These are phyloP conservation scores for Nesospiza acunhae DNA, from an alignment of 2,113 vertebrate genomes.

Conservation along the genomic window DNA sequence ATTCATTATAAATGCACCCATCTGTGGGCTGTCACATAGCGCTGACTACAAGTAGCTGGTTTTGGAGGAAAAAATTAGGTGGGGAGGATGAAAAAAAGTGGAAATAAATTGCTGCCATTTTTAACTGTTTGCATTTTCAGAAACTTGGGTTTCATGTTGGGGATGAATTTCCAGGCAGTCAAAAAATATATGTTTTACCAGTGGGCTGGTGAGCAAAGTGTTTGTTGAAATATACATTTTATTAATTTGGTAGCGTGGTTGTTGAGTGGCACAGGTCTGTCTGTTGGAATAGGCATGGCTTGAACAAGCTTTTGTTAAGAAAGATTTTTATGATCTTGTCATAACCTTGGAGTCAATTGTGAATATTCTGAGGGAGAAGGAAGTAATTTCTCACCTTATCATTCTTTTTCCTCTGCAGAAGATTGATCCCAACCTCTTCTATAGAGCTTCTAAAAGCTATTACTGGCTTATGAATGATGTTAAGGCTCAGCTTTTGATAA, in stretches of 20 bases:
- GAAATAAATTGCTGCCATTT: background rate
- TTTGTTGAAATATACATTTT: background rate
- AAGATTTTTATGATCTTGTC: background rate
- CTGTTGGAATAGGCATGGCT: background rate
- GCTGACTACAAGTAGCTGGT: background rate
- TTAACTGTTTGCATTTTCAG: background rate
- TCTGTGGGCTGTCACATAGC: background rate
- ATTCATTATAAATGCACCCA: background rate
- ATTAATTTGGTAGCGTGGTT: background rate
- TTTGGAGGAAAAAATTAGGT: background rate
- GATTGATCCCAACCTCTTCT: background rate
- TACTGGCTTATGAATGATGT: background rate
- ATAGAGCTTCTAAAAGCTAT: background rate
- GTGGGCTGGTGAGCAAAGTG: background rate
- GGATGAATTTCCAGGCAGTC: background rate
- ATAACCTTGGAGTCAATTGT: background rate
- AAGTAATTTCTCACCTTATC: background rate
- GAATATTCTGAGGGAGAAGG: background rate
- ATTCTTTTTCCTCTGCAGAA: background rate
- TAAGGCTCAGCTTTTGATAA: background rate
- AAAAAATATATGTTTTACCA: background rate
- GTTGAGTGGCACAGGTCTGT: background rate
- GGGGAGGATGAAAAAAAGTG: background rate
- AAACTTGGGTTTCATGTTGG: background rate
- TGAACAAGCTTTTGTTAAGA: background rate